Percentiles rank a stretch among this genome's conserved stretches.
Evolutionary conservation across 2,113 vertebrate species (phyloP).

Genomic region (Gorsachius goisagi): DNA sequence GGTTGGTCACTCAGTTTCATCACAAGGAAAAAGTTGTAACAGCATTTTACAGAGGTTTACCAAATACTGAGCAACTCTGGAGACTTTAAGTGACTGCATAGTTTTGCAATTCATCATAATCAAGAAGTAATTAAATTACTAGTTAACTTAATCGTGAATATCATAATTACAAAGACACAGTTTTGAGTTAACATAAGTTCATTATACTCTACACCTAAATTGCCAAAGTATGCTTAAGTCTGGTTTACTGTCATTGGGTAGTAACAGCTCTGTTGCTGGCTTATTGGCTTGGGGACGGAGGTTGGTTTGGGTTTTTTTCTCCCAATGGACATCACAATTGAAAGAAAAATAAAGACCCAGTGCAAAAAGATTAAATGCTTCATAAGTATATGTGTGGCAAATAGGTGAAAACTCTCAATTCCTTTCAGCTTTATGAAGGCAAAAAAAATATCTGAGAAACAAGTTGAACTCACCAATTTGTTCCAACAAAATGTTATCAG

Average conservation of each 20-base stretch:
- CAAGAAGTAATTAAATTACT: not conserved
- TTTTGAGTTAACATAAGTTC: not conserved
- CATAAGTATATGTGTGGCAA: not conserved
- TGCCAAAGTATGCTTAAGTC: not conserved
- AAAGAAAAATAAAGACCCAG: not conserved
- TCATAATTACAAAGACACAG: not conserved
- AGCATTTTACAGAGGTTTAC: not conserved
- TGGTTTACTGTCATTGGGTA: not conserved
- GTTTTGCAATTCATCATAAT: not conserved
- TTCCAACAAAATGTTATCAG: constrained; percentile 37
- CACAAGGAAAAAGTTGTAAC: not conserved
- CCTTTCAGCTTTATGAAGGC: not conserved
- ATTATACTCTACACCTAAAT: not conserved
- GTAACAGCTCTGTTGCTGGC: not conserved
- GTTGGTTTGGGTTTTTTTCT: not conserved
- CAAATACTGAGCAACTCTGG: not conserved
- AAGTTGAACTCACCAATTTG: constrained; percentile 24
- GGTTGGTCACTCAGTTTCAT: not conserved
- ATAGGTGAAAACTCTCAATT: not conserved
- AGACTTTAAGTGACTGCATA: not conserved
- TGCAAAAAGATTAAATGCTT: not conserved
- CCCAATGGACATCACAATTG: not conserved
- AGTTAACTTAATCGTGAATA: not conserved
- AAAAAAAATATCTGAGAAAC: not conserved
- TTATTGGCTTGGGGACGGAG: not conserved